Evolutionary conservation across 2,113 vertebrate genomes (phyloP), one percentile per base, ranked within the genome.

Genomic region (Toxotes jaculatrix): DNA sequence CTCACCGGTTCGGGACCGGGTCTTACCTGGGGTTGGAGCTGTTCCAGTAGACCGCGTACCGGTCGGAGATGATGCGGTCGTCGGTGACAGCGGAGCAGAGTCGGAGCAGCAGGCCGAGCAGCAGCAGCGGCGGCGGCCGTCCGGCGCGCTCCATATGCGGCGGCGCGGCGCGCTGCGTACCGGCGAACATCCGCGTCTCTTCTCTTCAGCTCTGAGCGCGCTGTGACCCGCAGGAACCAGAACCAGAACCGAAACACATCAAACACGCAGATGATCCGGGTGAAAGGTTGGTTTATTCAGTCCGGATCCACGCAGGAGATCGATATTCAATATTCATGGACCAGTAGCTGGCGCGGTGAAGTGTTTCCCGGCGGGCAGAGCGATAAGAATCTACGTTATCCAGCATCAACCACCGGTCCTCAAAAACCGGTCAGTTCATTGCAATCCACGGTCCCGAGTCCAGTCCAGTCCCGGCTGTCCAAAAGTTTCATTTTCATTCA

Each of bases 31-130:
- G 96, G 93, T 98, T 98, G 89, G 96, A 96, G 91, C 96, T 96
- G 95, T 98, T 98, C 97, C 97, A 98, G 89, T 97, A 97, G 53
- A 98, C 97, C 2, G 95, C 96, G 82, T 96, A 96, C 75, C 97
- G 96, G 93, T 98, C 97, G 40, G 96, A 96, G 83, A 95, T 93
- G 88, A 96, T 87, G 78, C 96, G 97, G 80, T 97, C 97, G 83
- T 97, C 96, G 64, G 95, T 94, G 93, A 94, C 96, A 53, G 96
- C 96, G 83, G 74, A 21, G 85, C 94, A 93, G 92, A 96, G 88
- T 70, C 96, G 95, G 73, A 95, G 92, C 61, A 96, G 72, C 38
- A 95, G 91, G 76, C 94, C 93, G 87, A 95, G 92, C 89, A 95
- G 93, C 80, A 96, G 90, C 88, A 95, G 93, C 88, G 93, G 93